phyloP scores from a whole-genome alignment of 1,140 invertebrate species.

The Drosophila micromelanica region DNA sequence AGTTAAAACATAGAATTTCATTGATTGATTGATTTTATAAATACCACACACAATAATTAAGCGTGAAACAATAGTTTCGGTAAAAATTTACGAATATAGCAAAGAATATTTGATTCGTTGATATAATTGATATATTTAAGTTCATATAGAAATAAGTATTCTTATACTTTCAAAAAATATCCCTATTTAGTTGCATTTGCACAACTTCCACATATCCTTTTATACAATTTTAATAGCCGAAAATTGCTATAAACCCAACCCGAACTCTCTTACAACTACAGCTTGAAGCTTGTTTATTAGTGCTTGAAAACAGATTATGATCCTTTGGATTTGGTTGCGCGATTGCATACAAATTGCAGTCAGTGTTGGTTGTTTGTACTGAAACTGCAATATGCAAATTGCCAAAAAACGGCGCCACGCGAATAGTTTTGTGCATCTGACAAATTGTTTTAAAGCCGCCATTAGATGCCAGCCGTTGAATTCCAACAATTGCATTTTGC shows the following conservation, averaged over 20 bases:
- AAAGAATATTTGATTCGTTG: too few relatives aligned
- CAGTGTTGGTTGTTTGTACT: slow-evolving; percentile 54
- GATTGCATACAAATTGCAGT: slow-evolving; percentile 58
- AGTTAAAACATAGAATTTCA: too few relatives aligned
- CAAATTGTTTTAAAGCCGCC: slow-evolving; percentile 36
- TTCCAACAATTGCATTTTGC: slow-evolving; percentile 20
- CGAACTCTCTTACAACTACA: neutral
- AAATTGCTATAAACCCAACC: neutral
- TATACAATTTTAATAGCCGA: neutral
- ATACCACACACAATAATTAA: too few relatives aligned
- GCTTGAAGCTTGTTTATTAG: slow-evolving; percentile 2
- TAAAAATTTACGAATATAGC: too few relatives aligned
- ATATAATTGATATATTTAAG: too few relatives aligned
- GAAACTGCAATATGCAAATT: slow-evolving; percentile 56
- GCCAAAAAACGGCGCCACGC: slow-evolving; percentile 26
- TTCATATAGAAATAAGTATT: too few relatives aligned
- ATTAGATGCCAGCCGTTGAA: neutral
- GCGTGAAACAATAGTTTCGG: too few relatives aligned
- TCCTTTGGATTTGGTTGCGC: slow-evolving; percentile 7
- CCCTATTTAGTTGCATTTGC: too few relatives aligned
- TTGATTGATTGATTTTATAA: too few relatives aligned
- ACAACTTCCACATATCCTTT: neutral
- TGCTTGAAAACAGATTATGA: slow-evolving; percentile 28
- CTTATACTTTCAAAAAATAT: too few relatives aligned
- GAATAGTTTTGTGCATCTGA: slow-evolving; percentile 34